Conservation (phyloP, 2,888 invertebrate genomes). For the Callosobruchus maculatus region DNA sequence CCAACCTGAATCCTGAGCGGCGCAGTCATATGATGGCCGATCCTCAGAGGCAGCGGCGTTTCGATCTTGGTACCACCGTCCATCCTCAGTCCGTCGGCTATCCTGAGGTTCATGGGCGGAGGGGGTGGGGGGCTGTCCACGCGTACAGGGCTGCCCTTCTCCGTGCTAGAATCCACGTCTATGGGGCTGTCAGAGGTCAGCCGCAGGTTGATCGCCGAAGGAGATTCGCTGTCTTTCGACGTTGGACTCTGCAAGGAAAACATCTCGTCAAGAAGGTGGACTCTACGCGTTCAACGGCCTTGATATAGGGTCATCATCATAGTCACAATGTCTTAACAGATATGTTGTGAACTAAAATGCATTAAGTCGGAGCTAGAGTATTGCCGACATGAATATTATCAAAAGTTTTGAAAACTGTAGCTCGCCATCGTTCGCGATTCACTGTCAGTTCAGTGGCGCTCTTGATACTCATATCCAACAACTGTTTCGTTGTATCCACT, state of each 20-base stretch:
- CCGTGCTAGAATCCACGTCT: slow-evolving; percentile 37
- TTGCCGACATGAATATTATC: too few species aligned
- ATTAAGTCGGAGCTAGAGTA: too few species aligned
- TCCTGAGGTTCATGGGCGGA: slow-evolving; percentile 44
- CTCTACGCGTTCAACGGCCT: too few species aligned
- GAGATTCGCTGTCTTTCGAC: neutral
- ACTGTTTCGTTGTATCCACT: too few species aligned
- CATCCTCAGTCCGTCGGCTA: slow-evolving; percentile 34
- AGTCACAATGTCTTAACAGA: too few species aligned
- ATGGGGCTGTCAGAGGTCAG: slow-evolving; percentile 37
- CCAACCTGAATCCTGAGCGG: slow-evolving; percentile 47
- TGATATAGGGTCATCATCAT: too few species aligned
- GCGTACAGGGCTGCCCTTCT: slow-evolving; percentile 36
- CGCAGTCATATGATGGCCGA: slow-evolving; percentile 39
- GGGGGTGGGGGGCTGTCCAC: slow-evolving; percentile 31
- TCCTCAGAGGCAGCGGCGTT: slow-evolving; percentile 41
- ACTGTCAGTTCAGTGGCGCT: too few species aligned
- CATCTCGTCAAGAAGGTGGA: too few species aligned
- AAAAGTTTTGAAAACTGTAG: too few species aligned
- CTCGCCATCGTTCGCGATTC: too few species aligned
- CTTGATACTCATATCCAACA: too few species aligned
- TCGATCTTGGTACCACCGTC: slow-evolving; percentile 32
- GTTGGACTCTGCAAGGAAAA: neutral
- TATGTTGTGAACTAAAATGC: too few species aligned
- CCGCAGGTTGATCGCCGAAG: slow-evolving; percentile 31